A percentile compares a stretch with the other conserved stretches of the same genome.
These are phyloP conservation scores for Sebastes hubbsi DNA, from an alignment of 2,797 vertebrate genomes.

Conservation along the genomic window DNA sequence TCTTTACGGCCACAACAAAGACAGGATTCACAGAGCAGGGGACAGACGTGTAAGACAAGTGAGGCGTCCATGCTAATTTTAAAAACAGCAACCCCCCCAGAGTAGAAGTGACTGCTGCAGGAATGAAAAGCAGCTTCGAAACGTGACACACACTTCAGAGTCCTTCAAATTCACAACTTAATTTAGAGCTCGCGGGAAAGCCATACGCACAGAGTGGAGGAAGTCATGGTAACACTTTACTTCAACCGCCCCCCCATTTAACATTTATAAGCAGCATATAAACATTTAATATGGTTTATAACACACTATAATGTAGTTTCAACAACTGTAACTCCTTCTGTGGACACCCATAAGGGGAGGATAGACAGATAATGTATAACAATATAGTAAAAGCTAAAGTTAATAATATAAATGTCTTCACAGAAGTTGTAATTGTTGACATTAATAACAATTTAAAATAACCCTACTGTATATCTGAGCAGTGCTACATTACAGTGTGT, in stretches of 20 bases:
- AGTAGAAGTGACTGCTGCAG: neutral
- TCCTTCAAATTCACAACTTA: neutral
- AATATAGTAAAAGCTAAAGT: neutral
- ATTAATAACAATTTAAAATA: too few species aligned
- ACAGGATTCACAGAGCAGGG: neutral
- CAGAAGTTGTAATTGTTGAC: too few species aligned
- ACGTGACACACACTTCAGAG: neutral
- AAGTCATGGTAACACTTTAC: neutral
- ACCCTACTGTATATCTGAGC: too few species aligned
- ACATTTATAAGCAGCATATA: too few species aligned
- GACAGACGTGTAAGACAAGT: neutral
- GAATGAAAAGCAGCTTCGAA: neutral
- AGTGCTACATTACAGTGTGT: too few species aligned
- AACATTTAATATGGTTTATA: neutral
- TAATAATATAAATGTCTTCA: too few species aligned
- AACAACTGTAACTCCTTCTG: neutral
- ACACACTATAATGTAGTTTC: neutral
- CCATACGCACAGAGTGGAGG: neutral
- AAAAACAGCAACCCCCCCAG: neutral
- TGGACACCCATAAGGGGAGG: neutral
- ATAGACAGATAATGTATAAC: neutral
- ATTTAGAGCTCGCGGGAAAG: neutral
- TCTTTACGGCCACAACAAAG: constrained; percentile 10
- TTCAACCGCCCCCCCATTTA: neutral
- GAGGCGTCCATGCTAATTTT: constrained; percentile 5